phyloP scores from a whole-genome alignment of 92 coral and sea anemone species.

The Desmophyllum pertusum region DNA sequence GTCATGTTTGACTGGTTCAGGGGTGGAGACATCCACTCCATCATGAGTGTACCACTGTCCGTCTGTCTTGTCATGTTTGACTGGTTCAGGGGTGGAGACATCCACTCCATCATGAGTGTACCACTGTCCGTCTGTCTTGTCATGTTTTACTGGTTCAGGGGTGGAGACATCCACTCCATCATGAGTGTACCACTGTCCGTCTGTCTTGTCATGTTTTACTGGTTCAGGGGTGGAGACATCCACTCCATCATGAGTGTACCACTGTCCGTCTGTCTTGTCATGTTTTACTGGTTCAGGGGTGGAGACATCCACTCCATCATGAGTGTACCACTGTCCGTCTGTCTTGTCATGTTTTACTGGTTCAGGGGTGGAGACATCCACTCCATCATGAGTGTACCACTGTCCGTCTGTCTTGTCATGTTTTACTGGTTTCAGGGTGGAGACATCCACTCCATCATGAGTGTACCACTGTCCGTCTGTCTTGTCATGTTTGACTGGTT shows the following conservation, averaged over 20 bases:
- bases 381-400: slow-evolving; percentile 54
- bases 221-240: slow-evolving; percentile 27
- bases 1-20: slow-evolving; percentile 39
- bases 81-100: slow-evolving; percentile 33
- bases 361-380: slow-evolving; percentile 16
- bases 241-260: slow-evolving; percentile 52
- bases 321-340: slow-evolving; percentile 63
- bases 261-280: slow-evolving; percentile 57
- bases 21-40: slow-evolving; percentile 19
- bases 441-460: slow-evolving; percentile 33
- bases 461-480: slow-evolving; percentile 60
- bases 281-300: slow-evolving; percentile 29
- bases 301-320: slow-evolving; percentile 25
- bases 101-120: slow-evolving; percentile 45
- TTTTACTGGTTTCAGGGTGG: slow-evolving; percentile 21
- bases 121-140: slow-evolving; percentile 60
- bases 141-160: slow-evolving; percentile 33
- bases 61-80: slow-evolving; percentile 37
- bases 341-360: slow-evolving; percentile 43
- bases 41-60: slow-evolving; percentile 64
- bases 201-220: slow-evolving; percentile 40
- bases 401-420: slow-evolving; percentile 57
- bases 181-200: slow-evolving; percentile 63
- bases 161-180: slow-evolving; percentile 24
- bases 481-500: slow-evolving; percentile 42